Conservation (phyloP, 2,113 vertebrate species). For the Hippocampus mohnikei region DNA sequence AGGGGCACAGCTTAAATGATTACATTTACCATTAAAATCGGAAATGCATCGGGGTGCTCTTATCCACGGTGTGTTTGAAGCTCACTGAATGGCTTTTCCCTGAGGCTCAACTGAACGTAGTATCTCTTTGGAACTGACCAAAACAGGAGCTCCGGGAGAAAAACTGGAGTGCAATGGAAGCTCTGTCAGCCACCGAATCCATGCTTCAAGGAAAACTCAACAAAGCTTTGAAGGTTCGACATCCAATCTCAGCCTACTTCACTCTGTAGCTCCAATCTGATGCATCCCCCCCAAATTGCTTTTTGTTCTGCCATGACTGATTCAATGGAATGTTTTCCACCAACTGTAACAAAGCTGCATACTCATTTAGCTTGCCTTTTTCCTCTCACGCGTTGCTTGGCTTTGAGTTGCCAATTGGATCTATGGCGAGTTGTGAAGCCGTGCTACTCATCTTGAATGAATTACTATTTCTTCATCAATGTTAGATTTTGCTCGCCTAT, state of each 20-base stretch:
- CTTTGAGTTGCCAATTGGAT: constrained; percentile 37
- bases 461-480: neutral
- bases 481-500: neutral
- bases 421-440: constrained; percentile 20
- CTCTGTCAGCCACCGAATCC: constrained; percentile 99
- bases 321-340: constrained; percentile 45
- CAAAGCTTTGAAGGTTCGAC: constrained; percentile 99
- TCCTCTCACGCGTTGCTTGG: constrained; percentile 14
- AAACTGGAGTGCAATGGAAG: constrained; percentile 99
- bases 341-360: constrained; percentile 66
- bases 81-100: constrained; percentile 47
- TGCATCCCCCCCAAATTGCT: constrained; percentile 67
- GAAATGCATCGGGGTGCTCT: constrained; percentile 29
- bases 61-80: constrained; percentile 23
- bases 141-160: constrained; percentile 98
- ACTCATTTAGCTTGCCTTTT: constrained; percentile 64
- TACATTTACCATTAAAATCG: constrained; percentile 24
- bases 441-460: constrained; percentile 6
- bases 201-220: constrained; percentile 98
- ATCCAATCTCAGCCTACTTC: constrained; percentile 76
- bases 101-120: constrained; percentile 90
- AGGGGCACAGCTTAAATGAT: constrained; percentile 35
- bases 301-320: constrained; percentile 55
- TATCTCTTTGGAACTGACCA: constrained; percentile 97
- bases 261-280: constrained; percentile 80